Percentiles rank a stretch among this genome's conserved stretches.
These are phyloP conservation scores for Trematocara macrostoma DNA, from an alignment of 2,113 vertebrate genomes.

Conservation along the genomic window DNA sequence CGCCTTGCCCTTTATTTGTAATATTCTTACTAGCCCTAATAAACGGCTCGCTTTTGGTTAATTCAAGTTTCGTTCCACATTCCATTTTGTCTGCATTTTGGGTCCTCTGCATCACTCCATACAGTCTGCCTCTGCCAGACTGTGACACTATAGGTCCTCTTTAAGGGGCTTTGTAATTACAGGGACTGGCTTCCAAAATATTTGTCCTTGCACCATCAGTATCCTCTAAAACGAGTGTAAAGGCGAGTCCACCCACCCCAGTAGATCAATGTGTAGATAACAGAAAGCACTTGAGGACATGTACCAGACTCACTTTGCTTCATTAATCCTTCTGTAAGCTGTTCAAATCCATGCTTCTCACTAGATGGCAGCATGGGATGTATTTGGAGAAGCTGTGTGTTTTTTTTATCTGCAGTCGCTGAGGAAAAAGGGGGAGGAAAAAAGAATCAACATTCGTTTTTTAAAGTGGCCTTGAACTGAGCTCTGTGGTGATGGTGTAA, in stretches of 20 bases:
- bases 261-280: not conserved
- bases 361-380: not conserved
- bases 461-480: constrained; percentile 13
- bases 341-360: not conserved
- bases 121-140: too few species aligned
- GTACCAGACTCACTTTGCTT: not conserved
- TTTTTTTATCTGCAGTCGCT: not conserved
- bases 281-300: not conserved
- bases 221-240: not conserved
- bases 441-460: not conserved
- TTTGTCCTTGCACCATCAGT: not conserved
- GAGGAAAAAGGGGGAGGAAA: not conserved
- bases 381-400: not conserved
- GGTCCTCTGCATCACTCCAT: too few species aligned
- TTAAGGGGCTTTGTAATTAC: not conserved
- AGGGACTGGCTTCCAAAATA: not conserved
- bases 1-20: too few species aligned
- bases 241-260: not conserved
- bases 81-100: too few species aligned
- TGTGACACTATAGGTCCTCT: not conserved
- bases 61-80: too few species aligned
- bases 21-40: too few species aligned
- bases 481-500: constrained; percentile 24
- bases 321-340: not conserved
- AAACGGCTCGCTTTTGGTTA: too few species aligned